Evolutionary conservation across 2,797 vertebrate species (phyloP).

Genomic region (Parambassis ranga): DNA sequence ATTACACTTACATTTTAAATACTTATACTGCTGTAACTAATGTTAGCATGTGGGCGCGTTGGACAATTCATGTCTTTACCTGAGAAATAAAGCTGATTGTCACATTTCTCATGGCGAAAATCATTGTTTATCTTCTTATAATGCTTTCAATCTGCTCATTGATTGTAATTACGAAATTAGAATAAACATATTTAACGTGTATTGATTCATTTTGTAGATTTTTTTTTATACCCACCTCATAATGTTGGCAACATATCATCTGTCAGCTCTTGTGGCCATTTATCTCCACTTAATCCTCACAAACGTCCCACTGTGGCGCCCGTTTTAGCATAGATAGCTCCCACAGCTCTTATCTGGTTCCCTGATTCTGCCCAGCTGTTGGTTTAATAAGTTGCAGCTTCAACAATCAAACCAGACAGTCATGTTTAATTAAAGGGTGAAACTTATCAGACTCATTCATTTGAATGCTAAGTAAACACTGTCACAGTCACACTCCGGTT

Average conservation of each 20-base stretch:
- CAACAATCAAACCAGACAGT: slow-evolving; percentile 48
- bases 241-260: not conserved
- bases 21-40: slow-evolving; percentile 37
- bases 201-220: too few species aligned
- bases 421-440: slow-evolving; percentile 55
- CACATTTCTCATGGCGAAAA: slow-evolving; percentile 23
- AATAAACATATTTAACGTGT: slow-evolving; percentile 74
- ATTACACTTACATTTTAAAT: slow-evolving; percentile 46
- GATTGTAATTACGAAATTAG: slow-evolving; percentile 33
- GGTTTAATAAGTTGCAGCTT: slow-evolving; percentile 49
- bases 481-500: slow-evolving; percentile 24
- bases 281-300: slow-evolving; percentile 19
- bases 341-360: slow-evolving; percentile 61
- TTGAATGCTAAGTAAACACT: slow-evolving; percentile 51
- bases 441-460: slow-evolving; percentile 35
- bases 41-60: slow-evolving; percentile 24
- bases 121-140: slow-evolving; percentile 11
- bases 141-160: slow-evolving; percentile 26
- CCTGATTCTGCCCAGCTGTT: slow-evolving; percentile 47
- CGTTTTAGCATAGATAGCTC: slow-evolving; percentile 50
- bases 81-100: slow-evolving; percentile 27
- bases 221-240: too few species aligned
- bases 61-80: slow-evolving; percentile 17
- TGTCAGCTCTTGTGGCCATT: slow-evolving; percentile 7
- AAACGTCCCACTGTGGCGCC: slow-evolving; percentile 38